A percentile compares a stretch with the other conserved stretches of the same genome.
Conservation (phyloP, 2,113 vertebrate genomes). For the Cebidichthys violaceus region DNA sequence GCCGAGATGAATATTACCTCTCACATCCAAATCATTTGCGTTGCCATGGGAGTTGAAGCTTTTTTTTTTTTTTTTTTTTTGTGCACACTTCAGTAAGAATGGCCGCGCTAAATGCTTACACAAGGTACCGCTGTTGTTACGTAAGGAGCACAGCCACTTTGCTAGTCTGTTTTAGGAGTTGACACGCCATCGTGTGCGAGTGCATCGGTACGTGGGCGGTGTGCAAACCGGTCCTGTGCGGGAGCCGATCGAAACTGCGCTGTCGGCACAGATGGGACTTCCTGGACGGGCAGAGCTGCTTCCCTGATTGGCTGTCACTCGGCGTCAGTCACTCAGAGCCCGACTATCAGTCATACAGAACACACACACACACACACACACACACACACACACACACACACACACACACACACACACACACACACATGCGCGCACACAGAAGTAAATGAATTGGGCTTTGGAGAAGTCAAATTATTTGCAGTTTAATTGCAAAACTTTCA, state of each 20-base stretch:
- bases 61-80: no score
- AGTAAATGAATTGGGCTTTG: conserved; percentile 47
- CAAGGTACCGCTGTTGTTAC: conserved; percentile 48
- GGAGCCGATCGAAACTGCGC: conserved; percentile 59
- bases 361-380: conserved; percentile 26
- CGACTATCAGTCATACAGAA: conserved; percentile 62
- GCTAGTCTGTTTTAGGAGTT: conserved; percentile 41
- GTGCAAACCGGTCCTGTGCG: conserved; percentile 39
- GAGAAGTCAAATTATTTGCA: conserved; percentile 60
- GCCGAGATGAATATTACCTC: conserved; percentile 47
- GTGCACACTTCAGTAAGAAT: conserved; percentile 34
- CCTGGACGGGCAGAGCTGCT: conserved; percentile 61
- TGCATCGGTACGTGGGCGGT: conserved; percentile 36
- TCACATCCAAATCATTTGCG: conserved; percentile 41
- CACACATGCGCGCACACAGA: background rate
- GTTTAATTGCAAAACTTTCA: conserved; percentile 70
- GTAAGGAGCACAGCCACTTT: conserved; percentile 50
- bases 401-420: conserved; percentile 30
- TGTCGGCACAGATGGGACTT: conserved; percentile 73
- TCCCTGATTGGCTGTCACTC: conserved; percentile 78
- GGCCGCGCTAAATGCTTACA: conserved; percentile 24
- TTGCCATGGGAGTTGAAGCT: conserved; percentile 45
- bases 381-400: background rate
- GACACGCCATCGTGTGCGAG: conserved; percentile 18
- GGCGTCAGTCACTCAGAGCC: conserved; percentile 59